Percentiles rank a stretch among this genome's conserved stretches.
Conservation (phyloP, 2,113 vertebrate species). For the Charadrius vociferus region DNA sequence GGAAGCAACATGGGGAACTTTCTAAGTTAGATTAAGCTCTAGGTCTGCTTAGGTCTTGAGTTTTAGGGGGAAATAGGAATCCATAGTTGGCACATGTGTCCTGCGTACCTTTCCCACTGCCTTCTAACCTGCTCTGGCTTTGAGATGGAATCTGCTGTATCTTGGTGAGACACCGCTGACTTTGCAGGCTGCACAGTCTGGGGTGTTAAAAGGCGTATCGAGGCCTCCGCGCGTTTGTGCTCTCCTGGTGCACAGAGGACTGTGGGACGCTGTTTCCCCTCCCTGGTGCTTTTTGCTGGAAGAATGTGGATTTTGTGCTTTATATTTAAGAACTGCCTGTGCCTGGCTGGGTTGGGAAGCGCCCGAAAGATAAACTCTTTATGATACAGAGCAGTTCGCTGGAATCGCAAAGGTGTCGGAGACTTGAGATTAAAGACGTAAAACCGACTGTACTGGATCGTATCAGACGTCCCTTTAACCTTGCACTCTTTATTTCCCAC, state of each 20-base stretch:
- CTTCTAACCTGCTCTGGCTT: not conserved
- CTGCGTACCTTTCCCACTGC: not conserved
- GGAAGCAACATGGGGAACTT: accelerated
- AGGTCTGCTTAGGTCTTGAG: not conserved
- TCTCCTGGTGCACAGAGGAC: not conserved
- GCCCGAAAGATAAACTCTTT: not conserved
- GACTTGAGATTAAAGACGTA: not conserved
- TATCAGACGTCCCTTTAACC: not conserved
- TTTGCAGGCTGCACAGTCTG: not conserved
- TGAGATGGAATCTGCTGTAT: not conserved
- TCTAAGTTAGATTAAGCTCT: not conserved
- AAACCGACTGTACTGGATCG: not conserved
- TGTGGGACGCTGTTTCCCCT: not conserved
- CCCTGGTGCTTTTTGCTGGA: not conserved
- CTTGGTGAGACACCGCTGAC: not conserved
- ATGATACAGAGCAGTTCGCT: not conserved
- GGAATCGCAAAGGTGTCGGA: not conserved
- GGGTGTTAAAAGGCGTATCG: not conserved
- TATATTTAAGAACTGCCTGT: not conserved
- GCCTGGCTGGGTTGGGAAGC: not conserved
- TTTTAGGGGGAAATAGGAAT: not conserved
- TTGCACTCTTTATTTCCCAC: not conserved
- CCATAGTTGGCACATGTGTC: not conserved
- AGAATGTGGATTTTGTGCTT: not conserved
- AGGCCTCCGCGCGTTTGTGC: not conserved